A percentile compares a stretch with the other conserved stretches of the same genome.
These are phyloP conservation scores for Gallinago undulata DNA, from an alignment of 2,113 vertebrate genomes.

Conservation along the genomic window DNA sequence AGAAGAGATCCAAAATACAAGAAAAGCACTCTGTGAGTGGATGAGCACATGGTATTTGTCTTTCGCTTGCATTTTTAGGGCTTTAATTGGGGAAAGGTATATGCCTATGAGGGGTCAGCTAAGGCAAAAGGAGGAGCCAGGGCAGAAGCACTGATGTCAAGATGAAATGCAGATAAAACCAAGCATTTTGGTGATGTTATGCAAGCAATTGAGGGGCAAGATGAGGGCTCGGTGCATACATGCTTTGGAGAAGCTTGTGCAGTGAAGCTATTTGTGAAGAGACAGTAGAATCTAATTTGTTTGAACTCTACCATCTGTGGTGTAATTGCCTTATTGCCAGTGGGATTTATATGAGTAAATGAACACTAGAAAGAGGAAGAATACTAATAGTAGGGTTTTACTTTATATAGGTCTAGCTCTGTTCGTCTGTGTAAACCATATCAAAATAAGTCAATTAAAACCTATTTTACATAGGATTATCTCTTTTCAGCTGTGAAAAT, in stretches of 20 bases:
- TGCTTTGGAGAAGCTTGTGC: conserved; percentile 47
- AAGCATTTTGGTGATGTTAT: not conserved
- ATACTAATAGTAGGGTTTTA: conserved; percentile 60
- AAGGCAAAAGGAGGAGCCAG: not conserved
- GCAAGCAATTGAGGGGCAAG: not conserved
- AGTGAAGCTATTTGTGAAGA: conserved; percentile 51
- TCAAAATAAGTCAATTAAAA: conserved; percentile 17
- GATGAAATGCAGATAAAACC: not conserved
- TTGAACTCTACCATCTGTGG: conserved; percentile 74
- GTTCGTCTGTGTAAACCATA: conserved; percentile 19
- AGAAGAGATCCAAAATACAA: not conserved
- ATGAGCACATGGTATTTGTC: not conserved
- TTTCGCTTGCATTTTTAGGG: not conserved
- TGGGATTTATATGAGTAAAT: conserved; percentile 75
- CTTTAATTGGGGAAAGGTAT: not conserved
- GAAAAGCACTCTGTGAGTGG: not conserved
- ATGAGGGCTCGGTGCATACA: not conserved
- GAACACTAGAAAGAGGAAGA: conserved; percentile 52
- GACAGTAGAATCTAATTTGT: conserved; percentile 68
- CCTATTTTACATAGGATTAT: conserved; percentile 37
- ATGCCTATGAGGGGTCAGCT: not conserved
- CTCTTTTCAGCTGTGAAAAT: conserved; percentile 34
- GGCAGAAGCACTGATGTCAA: not conserved
- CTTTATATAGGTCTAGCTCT: conserved; percentile 47
- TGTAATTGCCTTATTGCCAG: conserved; percentile 72